phyloP scores from a whole-genome alignment of 1,140 invertebrate species.

The Drosophila nigromelanica region DNA sequence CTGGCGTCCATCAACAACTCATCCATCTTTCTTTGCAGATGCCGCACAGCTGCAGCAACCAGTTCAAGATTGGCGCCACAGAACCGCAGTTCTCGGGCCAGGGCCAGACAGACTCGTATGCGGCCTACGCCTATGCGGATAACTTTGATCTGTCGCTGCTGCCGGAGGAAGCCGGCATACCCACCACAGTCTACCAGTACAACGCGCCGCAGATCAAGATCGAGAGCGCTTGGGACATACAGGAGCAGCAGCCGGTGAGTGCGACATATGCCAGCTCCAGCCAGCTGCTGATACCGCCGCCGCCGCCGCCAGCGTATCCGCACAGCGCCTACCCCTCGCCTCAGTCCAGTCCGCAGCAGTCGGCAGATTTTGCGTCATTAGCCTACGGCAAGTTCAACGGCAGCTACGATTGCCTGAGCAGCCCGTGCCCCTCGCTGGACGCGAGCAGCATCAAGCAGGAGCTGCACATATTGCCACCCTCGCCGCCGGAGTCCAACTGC shows the following conservation, averaged over 20 bases:
- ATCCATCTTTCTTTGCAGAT: constrained; percentile 86
- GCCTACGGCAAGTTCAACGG: constrained; percentile 50
- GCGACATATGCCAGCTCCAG: constrained; percentile 13
- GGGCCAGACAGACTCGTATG: constrained; percentile 85
- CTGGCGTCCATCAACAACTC: constrained; percentile 1
- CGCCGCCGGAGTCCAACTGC: constrained; percentile 83
- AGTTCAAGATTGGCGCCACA: constrained; percentile 86
- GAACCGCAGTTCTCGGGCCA: constrained; percentile 38
- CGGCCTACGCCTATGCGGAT: constrained; percentile 87
- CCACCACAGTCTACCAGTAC: constrained; percentile 76
- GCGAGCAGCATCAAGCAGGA: constrained; percentile 77
- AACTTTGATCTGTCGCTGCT: constrained; percentile 90
- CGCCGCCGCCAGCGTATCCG: constrained; percentile 71
- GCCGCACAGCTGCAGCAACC: constrained; percentile 90
- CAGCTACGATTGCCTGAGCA: constrained; percentile 74
- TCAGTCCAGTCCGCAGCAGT: constrained; percentile 77
- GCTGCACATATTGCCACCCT: constrained; percentile 79
- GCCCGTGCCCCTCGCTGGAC: constrained; percentile 79
- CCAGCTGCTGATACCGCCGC: constrained; percentile 70
- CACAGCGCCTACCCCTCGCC: constrained; percentile 80
- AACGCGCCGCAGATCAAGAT: constrained; percentile 81
- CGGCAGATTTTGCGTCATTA: constrained; percentile 69
- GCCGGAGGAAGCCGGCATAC: constrained; percentile 85
- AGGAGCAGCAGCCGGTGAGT: constrained; percentile 31
- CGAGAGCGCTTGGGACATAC: constrained; percentile 71